phyloP scores from a whole-genome alignment of 2,113 vertebrate species.

The Rostratula benghalensis region DNA sequence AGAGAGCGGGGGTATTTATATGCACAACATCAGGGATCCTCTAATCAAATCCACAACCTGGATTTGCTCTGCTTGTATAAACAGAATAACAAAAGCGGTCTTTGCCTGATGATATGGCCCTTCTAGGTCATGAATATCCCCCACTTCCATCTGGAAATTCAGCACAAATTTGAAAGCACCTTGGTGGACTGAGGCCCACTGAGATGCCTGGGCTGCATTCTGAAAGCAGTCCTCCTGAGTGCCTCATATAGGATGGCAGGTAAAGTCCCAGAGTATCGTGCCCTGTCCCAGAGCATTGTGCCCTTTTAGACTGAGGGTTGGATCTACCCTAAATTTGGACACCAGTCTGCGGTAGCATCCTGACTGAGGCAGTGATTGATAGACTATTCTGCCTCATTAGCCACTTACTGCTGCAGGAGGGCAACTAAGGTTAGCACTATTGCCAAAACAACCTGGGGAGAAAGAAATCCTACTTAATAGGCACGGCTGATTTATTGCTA shows the following conservation, averaged over 20 bases:
- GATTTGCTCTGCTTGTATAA: background rate
- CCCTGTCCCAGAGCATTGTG: background rate
- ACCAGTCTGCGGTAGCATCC: slow-evolving; percentile 11
- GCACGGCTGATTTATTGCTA: slow-evolving; percentile 43
- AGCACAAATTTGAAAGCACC: background rate
- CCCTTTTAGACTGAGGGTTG: slow-evolving; percentile 1
- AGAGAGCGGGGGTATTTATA: background rate
- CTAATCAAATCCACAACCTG: background rate
- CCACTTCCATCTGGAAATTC: background rate
- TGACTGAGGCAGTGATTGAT: slow-evolving; percentile 54
- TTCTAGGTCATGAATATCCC: background rate
- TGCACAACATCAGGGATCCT: background rate
- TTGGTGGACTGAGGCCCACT: background rate
- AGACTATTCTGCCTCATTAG: slow-evolving; percentile 57
- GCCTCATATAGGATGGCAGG: background rate
- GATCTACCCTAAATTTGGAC: background rate
- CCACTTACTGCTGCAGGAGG: slow-evolving; percentile 55
- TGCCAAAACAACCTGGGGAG: slow-evolving; percentile 68
- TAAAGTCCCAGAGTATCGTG: background rate
- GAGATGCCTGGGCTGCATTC: background rate
- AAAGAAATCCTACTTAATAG: slow-evolving; percentile 56
- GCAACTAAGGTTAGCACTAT: slow-evolving; percentile 26
- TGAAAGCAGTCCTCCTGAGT: background rate
- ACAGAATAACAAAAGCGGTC: background rate
- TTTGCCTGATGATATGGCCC: background rate